Conservation (phyloP, 2,888 invertebrate species). For the Lordiphosa fenestrarum region DNA sequence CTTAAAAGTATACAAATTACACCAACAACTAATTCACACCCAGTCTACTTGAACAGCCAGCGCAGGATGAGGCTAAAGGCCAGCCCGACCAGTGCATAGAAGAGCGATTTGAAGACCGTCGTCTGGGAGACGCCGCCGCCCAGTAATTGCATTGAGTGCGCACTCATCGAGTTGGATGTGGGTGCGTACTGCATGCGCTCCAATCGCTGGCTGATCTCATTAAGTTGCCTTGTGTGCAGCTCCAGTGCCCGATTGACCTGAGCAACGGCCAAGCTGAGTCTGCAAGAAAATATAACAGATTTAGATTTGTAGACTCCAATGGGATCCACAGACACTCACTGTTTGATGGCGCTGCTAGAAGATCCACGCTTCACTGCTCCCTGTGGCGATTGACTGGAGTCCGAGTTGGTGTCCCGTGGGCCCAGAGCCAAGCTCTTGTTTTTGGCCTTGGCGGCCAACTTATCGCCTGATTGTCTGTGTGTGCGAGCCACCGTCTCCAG, state of each 20-base stretch:
- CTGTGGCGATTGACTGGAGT: slow-evolving; percentile 81
- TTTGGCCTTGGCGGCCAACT: slow-evolving; percentile 43
- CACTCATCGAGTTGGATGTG: slow-evolving; percentile 19
- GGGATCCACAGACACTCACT: slow-evolving; percentile 38
- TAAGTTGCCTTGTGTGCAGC: slow-evolving; percentile 82
- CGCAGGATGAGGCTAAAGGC: slow-evolving; percentile 69
- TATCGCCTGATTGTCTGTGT: slow-evolving; percentile 15
- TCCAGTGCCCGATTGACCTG: slow-evolving; percentile 81
- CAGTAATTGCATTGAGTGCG: slow-evolving; percentile 38
- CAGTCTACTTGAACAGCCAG: slow-evolving; percentile 71
- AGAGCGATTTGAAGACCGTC: slow-evolving; percentile 65
- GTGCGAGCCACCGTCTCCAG: slow-evolving; percentile 16
- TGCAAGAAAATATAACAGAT: slow-evolving; percentile 42
- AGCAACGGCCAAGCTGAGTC: slow-evolving; percentile 81
- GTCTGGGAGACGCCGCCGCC: slow-evolving; percentile 61
- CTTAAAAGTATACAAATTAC: slow-evolving; percentile 43
- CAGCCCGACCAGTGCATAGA: slow-evolving; percentile 71
- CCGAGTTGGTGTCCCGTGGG: slow-evolving; percentile 81
- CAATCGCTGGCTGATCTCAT: slow-evolving; percentile 70
- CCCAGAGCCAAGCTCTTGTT: slow-evolving; percentile 47
- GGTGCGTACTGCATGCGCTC: slow-evolving; percentile 78
- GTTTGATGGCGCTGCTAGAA: slow-evolving; percentile 48
- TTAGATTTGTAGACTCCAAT: not conserved
- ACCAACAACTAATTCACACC: slow-evolving; percentile 22
- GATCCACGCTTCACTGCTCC: slow-evolving; percentile 56